Percentiles rank a stretch among this genome's conserved stretches.
Evolutionary conservation across 1,140 invertebrate genomes (phyloP).

Genomic region (Pissodes strobi): DNA sequence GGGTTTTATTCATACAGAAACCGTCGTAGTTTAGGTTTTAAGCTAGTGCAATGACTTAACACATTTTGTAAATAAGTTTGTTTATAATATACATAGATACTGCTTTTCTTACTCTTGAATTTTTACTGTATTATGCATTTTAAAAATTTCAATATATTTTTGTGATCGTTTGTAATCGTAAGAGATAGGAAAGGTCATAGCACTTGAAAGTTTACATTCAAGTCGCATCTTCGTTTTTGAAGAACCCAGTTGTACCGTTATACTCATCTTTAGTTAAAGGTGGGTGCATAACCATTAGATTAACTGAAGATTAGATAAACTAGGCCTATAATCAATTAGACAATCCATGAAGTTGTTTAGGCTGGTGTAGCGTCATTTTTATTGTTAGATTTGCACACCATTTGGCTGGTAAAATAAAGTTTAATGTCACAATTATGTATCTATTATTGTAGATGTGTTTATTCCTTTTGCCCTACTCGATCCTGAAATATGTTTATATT

Average conservation of each 20-base stretch:
- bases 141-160: background rate
- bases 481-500: too few relatives aligned
- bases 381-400: conserved; percentile 10
- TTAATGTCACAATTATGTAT: too few relatives aligned
- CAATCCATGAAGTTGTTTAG: conserved; percentile 1
- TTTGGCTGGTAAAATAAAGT: too few relatives aligned
- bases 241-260: background rate
- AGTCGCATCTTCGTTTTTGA: background rate
- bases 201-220: background rate
- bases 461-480: too few relatives aligned
- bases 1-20: background rate
- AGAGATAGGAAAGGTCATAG: background rate
- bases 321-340: too few relatives aligned
- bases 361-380: background rate
- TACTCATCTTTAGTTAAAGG: too few relatives aligned
- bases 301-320: too few relatives aligned
- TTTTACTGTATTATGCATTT: background rate
- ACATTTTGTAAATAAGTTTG: conserved; percentile 18
- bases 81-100: conserved; percentile 8
- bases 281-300: too few relatives aligned
- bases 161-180: too few relatives aligned
- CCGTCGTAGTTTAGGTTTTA: conserved; percentile 1
- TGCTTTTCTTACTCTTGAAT: background rate
- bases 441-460: too few relatives aligned
- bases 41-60: conserved; percentile 13